Evolutionary conservation across 2,113 vertebrate genomes (phyloP), one percentile per base, ranked within the genome.

Genomic region (Zingel zingel): DNA sequence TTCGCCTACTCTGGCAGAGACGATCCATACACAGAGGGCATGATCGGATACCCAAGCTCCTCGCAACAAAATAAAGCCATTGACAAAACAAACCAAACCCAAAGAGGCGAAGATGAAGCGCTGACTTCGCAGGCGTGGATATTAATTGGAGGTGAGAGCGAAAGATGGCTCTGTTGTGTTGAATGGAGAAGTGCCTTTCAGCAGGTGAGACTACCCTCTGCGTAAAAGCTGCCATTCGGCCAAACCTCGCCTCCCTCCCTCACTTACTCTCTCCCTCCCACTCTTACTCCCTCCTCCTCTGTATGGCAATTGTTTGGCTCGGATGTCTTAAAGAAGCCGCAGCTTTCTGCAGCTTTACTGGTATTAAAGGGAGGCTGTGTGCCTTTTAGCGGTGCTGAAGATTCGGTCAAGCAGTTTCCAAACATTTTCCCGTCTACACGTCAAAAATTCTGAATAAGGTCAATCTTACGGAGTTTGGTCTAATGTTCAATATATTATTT

Each of bases 241-340:
- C 95, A 90, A 91, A 85, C 85, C 81, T 84, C 82, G 19, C 84
- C 75, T 84, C 77, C 81, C 23, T 61, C 67, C 45, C 67, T 58
- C 72, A 45, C 56, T 67, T 9, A 3, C 69, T 57, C 45, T 63
- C 19, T 12, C 19, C 45, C 47, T 7, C 54, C 62, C 39, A 4
- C 23, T 5, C 62, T 19, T 9, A 5, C 58, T 19, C 58, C 62
- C 62, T 71, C 69, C 54, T 39, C 72, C 65, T 51, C 33, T 6
- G 50, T 12, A 74, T 88, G 89, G 90, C 90, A 92, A 89, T 89
- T 93, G 89, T 90, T 90, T 91, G 81, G 83, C 89, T 89, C 83
- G 66, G 79, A 66, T 89, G 89, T 93, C 95, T 96, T 96, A 96
- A 96, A 96, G 95, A 92, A 89, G 81, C 94, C 92, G 94, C 93